Evolutionary conservation across 2,797 vertebrate genomes (phyloP), one percentile per base, ranked within the genome.

Genomic region (Otolemur crassicaudatus): DNA sequence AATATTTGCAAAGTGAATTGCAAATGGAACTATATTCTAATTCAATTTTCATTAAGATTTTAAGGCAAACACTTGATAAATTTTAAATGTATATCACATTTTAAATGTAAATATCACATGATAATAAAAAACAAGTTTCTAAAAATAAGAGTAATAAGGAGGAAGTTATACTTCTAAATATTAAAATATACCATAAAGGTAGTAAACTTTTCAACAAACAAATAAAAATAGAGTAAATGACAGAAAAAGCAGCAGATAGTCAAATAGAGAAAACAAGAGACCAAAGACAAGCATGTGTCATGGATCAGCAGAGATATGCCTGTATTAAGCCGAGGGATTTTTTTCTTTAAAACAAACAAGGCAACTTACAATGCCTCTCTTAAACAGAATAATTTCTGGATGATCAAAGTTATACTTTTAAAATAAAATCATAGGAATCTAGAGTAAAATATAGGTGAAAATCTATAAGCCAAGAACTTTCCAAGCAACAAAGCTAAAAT

Each of bases 11-110:
- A 93, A 19, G 83, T 72, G 25, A 76, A n/a, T 75, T 90, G 12
- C 56, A 95, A 86, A 84, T 90, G 19, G 43, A 83, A 75, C 10
- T 58, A 75, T 37, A 76, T 82, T 96, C 13, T 92, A 95, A 96
- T 87, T 92, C 85, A 85, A 87, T 40, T 94, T 23, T 22, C 31
- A 81, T 8, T 75, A 94, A 85, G 17, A 56, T 70, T 94, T 93
- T 91, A 80, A 22, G 43, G 22, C n/a, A 81, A 8, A 95, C 5
- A 76, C 27, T 67, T 84, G 12, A 82, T 73, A 70, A 81, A 87
- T 94, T 88, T n/a, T 61, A 90, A 92, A 90, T 80, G 37, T 76
- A 67, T 81, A 56, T 63, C 40, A 40, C 40, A 87, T 94, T 88
- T n/a, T 61, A 90, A 92, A 90, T 80, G 37, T 76, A 67, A 77